Evolutionary conservation across 2,888 invertebrate species (phyloP).

Genomic region (Loripinus fragilis): DNA sequence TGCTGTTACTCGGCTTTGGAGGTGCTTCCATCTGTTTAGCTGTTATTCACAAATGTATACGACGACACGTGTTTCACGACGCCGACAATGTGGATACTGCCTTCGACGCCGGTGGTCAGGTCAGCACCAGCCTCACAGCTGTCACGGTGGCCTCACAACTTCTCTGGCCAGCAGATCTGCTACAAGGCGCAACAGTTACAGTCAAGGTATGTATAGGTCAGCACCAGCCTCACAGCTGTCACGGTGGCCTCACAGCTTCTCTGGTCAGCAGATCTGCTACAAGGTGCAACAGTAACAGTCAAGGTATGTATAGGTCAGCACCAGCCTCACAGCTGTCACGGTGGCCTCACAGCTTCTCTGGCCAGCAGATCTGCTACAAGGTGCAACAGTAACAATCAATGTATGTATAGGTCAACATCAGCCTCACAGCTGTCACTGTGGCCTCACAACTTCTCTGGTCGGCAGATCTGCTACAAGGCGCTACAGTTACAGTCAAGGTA

Average conservation of each 20-base stretch:
- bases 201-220: constrained; percentile 66
- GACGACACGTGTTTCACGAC: constrained; percentile 69
- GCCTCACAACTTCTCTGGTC: too few species aligned
- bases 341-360: too few species aligned
- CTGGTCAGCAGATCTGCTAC: too few species aligned
- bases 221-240: neutral
- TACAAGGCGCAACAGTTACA: constrained; percentile 71
- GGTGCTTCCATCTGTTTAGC: constrained; percentile 71
- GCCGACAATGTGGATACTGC: constrained; percentile 72
- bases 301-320: neutral
- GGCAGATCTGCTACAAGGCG: too few species aligned
- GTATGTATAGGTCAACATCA: too few species aligned
- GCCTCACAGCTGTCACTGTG: too few species aligned
- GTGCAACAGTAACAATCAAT: too few species aligned
- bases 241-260: too few species aligned
- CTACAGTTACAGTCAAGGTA: too few species aligned
- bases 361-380: too few species aligned
- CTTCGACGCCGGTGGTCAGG: constrained; percentile 74
- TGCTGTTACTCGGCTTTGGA: constrained; percentile 72
- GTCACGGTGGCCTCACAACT: constrained; percentile 74
- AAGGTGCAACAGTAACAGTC: neutral
- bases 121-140: constrained; percentile 70
- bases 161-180: constrained; percentile 73
- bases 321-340: neutral
- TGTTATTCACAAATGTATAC: constrained; percentile 65